Evolutionary conservation across 37 sponge, comb jelly and placozoan species (phyloP), one percentile per base, ranked within the genome.

Genomic region (Mnemiopsis leidyi): DNA sequence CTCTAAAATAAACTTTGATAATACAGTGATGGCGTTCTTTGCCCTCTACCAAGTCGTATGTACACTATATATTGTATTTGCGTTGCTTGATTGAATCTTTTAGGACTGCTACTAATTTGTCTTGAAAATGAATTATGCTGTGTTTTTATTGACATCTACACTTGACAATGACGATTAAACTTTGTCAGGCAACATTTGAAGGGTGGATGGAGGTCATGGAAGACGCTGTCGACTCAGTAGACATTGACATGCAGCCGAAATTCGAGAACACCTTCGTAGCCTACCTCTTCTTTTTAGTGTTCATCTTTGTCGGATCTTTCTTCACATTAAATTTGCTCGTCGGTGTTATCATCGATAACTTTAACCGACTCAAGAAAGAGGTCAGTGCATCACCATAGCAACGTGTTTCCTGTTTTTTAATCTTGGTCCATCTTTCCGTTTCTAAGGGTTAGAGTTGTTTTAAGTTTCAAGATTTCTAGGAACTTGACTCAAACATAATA

Each of bases 141-240:
- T n/a, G n/a, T n/a, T n/a, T n/a, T n/a, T n/a, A n/a, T n/a, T n/a
- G n/a, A n/a, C n/a, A n/a, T n/a, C n/a, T n/a, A n/a, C n/a, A n/a
- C n/a, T n/a, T n/a, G n/a, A n/a, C n/a, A n/a, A n/a, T n/a, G n/a
- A n/a, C n/a, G n/a, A n/a, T n/a, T n/a, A n/a, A n/a, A n/a, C n/a
- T n/a, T n/a, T n/a, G n/a, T 25, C 40, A 93, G 94, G 94, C 94
- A 26, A 93, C 94, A 23, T 93, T 93, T 38, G 94, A 93, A 67
- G 94, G 94, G 0, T 93, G 94, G 94, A 93, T 93, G 76, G 94
- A 93, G 33, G 68, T 93, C 5, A 93, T 93, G 94, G 92, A 67
- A 1, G 94, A 83, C 31, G 67, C 94, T 3, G 92, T 69, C 1
- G 94, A 93, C 38, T 39, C 94, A 21, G 75, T 69, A 23, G 92